Percentiles rank a stretch among this genome's conserved stretches.
Conservation (phyloP, 2,888 invertebrate genomes). For the Agonum fuliginosum region DNA sequence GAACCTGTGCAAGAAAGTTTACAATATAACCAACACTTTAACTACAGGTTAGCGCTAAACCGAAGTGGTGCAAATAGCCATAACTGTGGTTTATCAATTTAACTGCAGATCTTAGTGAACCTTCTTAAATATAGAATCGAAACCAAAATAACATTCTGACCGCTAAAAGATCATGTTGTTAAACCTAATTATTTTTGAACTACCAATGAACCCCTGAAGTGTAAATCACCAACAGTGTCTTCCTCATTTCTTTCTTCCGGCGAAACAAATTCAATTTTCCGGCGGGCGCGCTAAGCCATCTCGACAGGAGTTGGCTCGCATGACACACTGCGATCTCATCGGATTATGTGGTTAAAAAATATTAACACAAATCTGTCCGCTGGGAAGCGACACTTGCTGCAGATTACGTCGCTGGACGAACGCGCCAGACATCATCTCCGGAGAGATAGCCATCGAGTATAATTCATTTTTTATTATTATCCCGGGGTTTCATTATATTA, state of each 20-base stretch:
- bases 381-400: constrained; percentile 68
- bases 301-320: constrained; percentile 69
- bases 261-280: constrained; percentile 73
- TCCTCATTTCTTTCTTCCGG: constrained; percentile 65
- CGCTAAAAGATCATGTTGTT: no score
- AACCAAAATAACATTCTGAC: no score
- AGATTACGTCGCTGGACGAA: constrained; percentile 64
- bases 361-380: constrained; percentile 69
- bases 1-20: no score
- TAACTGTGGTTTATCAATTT: no score
- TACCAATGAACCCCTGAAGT: background rate
- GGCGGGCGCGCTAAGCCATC: constrained; percentile 72
- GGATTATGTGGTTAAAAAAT: constrained; percentile 72
- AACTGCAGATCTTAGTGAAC: no score
- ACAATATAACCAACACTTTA: no score
- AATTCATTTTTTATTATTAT: constrained; percentile 56
- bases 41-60: no score
- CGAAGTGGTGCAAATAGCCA: no score
- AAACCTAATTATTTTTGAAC: no score
- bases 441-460: constrained; percentile 49
- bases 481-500: constrained; percentile 31
- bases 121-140: no score
- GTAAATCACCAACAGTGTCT: constrained; percentile 64
- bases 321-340: constrained; percentile 68
- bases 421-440: constrained; percentile 24